phyloP scores from a whole-genome alignment of 1,140 invertebrate genomes.

The Papilio glaucus region DNA sequence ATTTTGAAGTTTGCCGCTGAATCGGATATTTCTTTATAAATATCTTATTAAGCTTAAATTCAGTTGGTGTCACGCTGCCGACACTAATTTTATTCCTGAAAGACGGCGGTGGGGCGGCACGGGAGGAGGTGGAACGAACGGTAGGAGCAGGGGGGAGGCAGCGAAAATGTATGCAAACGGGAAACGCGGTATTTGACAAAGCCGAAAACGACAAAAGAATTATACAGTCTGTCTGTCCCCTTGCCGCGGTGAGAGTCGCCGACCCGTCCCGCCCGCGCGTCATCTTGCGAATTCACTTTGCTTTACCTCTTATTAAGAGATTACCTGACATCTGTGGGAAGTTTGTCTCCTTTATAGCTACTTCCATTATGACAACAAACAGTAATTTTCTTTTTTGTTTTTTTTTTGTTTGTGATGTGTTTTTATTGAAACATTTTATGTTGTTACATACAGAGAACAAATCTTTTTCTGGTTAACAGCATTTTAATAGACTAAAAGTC shows the following conservation, averaged over 20 bases:
- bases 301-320: slow-evolving; percentile 69
- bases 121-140: slow-evolving; percentile 8
- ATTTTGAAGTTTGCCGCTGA: slow-evolving; percentile 82
- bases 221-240: slow-evolving; percentile 55
- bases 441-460: too few species aligned
- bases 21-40: slow-evolving; percentile 83
- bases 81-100: slow-evolving; percentile 81
- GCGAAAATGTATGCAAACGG: slow-evolving; percentile 81
- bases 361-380: slow-evolving; percentile 17
- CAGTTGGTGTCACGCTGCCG: slow-evolving; percentile 80
- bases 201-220: slow-evolving; percentile 82
- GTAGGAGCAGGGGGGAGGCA: slow-evolving; percentile 42
- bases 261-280: slow-evolving; percentile 41
- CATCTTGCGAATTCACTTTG: slow-evolving; percentile 73
- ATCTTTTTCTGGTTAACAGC: too few species aligned
- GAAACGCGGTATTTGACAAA: slow-evolving; percentile 77
- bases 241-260: slow-evolving; percentile 51
- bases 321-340: slow-evolving; percentile 59
- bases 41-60: slow-evolving; percentile 83
- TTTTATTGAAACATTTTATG: too few species aligned
- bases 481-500: too few species aligned
- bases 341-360: slow-evolving; percentile 15
- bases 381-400: background rate
- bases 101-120: slow-evolving; percentile 63
- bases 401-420: too few species aligned